A percentile compares a stretch with the other conserved stretches of the same genome.
phyloP scores from a whole-genome alignment of 2,888 invertebrate genomes.

The Troides oblongomaculatus region DNA sequence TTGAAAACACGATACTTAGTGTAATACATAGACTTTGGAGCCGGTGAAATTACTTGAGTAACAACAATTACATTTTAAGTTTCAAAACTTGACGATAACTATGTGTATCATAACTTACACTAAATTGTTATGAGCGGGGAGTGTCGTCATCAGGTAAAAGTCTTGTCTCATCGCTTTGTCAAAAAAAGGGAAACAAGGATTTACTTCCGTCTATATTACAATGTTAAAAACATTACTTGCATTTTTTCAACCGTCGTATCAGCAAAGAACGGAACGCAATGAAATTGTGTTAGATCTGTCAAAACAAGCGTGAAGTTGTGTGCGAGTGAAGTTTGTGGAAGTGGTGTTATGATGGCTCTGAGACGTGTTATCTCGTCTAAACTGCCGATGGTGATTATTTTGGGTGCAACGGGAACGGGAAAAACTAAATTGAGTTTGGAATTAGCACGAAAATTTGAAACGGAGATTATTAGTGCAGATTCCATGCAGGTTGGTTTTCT shows the following conservation, averaged over 20 bases:
- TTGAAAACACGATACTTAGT: too few species aligned
- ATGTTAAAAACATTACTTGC: background rate
- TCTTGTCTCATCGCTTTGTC: too few species aligned
- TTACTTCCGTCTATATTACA: too few species aligned
- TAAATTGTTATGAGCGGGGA: too few species aligned
- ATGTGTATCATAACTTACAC: too few species aligned
- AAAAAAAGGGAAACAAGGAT: conserved; percentile 1
- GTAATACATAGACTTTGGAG: too few species aligned
- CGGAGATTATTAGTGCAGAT: conserved; percentile 98
- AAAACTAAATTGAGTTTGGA: conserved; percentile 97
- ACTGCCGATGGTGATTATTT: conserved; percentile 90
- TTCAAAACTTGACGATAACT: too few species aligned
- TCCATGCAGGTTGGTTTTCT: conserved; percentile 93
- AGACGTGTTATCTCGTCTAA: conserved; percentile 61
- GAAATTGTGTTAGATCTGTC: conserved; percentile 33
- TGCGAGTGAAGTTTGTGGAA: conserved; percentile 63
- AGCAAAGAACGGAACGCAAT: conserved; percentile 37
- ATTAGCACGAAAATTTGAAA: conserved; percentile 90
- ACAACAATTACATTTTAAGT: too few species aligned
- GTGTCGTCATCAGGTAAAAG: too few species aligned
- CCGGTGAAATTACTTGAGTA: too few species aligned
- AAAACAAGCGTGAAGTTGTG: conserved; percentile 66
- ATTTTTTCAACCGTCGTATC: conserved; percentile 8
- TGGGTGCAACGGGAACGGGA: conserved; percentile 98
- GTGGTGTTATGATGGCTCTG: conserved; percentile 60